These are phyloP conservation scores for Delia radicum DNA, from an alignment of 1,140 invertebrate species.

Conservation along the genomic window DNA sequence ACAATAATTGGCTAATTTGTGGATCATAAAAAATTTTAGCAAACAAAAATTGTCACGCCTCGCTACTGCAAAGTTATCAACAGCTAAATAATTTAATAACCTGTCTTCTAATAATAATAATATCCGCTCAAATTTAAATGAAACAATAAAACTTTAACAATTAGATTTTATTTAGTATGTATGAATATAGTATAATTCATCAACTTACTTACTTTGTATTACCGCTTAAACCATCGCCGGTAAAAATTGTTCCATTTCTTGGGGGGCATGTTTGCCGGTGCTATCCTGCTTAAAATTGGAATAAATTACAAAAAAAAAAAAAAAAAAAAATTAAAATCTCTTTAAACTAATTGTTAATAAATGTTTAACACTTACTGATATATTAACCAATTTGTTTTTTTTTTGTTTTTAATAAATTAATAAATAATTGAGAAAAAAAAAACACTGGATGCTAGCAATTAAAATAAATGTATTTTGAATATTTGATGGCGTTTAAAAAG, in stretches of 20 bases:
- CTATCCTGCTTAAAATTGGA: constrained; percentile 40
- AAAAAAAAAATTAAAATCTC: too few species aligned
- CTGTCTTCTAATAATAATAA: not conserved
- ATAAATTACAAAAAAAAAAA: too few species aligned
- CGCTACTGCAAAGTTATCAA: not conserved
- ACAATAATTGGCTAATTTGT: not conserved
- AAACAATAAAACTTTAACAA: not conserved
- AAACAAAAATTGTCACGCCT: not conserved
- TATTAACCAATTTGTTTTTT: constrained; percentile 40
- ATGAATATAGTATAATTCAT: not conserved
- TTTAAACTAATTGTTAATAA: not conserved
- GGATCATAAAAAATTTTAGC: not conserved
- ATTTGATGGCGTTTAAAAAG: too few species aligned
- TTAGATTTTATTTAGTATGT: not conserved
- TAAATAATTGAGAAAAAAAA: too few species aligned
- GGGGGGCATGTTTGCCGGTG: constrained; percentile 45
- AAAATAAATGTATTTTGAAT: too few species aligned
- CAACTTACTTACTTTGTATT: constrained; percentile 44
- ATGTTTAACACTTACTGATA: constrained; percentile 39
- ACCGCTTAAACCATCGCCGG: constrained; percentile 57
- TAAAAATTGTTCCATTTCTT: constrained; percentile 67
- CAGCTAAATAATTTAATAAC: not conserved
- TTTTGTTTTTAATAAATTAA: not conserved
- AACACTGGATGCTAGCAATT: too few species aligned
- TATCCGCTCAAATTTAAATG: not conserved